Evolutionary conservation across 2,888 invertebrate species (phyloP), one percentile per base, ranked within the genome.

Genomic region (Glaucopsyche alexis): DNA sequence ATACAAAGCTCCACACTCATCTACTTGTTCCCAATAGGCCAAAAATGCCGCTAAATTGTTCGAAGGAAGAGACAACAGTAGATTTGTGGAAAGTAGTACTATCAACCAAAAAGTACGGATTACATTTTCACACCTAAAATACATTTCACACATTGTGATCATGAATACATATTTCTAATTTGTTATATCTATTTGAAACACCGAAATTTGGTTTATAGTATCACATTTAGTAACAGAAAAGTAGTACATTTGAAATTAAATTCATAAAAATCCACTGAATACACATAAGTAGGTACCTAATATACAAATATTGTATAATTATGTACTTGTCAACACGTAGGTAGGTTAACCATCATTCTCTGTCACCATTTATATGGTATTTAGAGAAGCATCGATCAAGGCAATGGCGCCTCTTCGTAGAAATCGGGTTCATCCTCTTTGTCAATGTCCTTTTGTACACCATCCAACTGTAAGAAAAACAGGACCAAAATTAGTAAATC

Each of bases 391-490:
- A 14, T 38, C 13, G 60, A 0, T 69, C 72, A 72, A 79, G 97
- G 97, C 85, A 97, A 93, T 73, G 96, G 96, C 75, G 98, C 97
- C 93, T 98, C 97, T 82, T 97, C 97, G 88, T 98, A 98, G 94
- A 98, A 98, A 89, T 98, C 98, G 9, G 97, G 97, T 85, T 98
- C 98, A 85, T 97, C 97, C 80, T 97, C 97, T 79, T 95, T 95
- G 84, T 96, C 96, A 73, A 94, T 95, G 77, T 96, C 96, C 78
- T 96, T 95, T 86, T 96, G 96, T 79, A 96, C 97, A 80, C 97
- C 97, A 87, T 98, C 98, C 90, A 98, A 93, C 97, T 97, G 89
- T 70, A 75, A 77, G 73, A 72, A 45, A 47, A 3, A n/a, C 6
- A 19, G 29, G 29, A 47, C 9, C 11, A 47, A 47, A 47, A 42